Conservation (phyloP, 2,888 invertebrate genomes). For the Polyommatus icarus region DNA sequence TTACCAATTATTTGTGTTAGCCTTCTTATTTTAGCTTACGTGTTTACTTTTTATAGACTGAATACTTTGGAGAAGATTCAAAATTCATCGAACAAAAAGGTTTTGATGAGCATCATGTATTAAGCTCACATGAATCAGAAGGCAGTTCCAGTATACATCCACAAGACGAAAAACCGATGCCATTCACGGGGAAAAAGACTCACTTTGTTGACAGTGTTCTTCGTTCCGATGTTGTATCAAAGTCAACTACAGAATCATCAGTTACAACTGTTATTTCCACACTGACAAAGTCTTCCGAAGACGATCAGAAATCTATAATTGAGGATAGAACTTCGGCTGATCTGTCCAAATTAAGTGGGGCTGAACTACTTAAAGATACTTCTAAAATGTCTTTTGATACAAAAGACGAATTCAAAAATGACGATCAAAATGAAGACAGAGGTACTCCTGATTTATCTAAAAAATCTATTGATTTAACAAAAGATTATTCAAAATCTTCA, state of each 20-base stretch:
- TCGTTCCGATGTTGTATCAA: slow-evolving; percentile 65
- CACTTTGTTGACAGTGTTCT: slow-evolving; percentile 60
- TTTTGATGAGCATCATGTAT: slow-evolving; percentile 41
- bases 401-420: slow-evolving; percentile 65
- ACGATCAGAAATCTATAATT: slow-evolving; percentile 69
- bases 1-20: background rate
- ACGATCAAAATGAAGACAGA: slow-evolving; percentile 64
- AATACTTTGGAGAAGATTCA: slow-evolving; percentile 63
- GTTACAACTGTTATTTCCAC: slow-evolving; percentile 73
- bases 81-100: slow-evolving; percentile 54
- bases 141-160: slow-evolving; percentile 49
- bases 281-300: slow-evolving; percentile 73
- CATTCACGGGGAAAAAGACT: slow-evolving; percentile 55
- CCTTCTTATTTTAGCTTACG: background rate
- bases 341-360: slow-evolving; percentile 72
- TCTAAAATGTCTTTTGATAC: slow-evolving; percentile 70
- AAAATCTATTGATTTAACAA: slow-evolving; percentile 71
- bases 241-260: slow-evolving; percentile 75
- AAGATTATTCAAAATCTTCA: slow-evolving; percentile 75
- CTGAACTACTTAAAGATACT: slow-evolving; percentile 68
- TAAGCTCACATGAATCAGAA: slow-evolving; percentile 45
- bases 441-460: slow-evolving; percentile 74
- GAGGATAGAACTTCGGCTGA: slow-evolving; percentile 75
- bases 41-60: slow-evolving; percentile 52
- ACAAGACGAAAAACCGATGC: slow-evolving; percentile 51